phyloP scores from a whole-genome alignment of 1,140 invertebrate genomes.

The Neomicropteryx cornuta region DNA sequence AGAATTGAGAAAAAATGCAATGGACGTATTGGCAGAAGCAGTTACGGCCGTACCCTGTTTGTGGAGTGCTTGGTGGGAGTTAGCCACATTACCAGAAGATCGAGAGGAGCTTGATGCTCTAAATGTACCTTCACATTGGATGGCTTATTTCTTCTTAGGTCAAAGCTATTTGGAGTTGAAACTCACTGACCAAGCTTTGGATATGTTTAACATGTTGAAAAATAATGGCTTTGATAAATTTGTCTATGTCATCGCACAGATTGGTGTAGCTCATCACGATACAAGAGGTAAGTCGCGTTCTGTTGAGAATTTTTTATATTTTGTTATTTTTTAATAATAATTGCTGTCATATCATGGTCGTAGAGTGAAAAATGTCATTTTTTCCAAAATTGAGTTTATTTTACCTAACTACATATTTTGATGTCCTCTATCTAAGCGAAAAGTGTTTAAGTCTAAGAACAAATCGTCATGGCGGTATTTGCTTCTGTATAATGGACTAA shows the following conservation, averaged over 20 bases:
- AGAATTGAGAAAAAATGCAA: constrained; percentile 61
- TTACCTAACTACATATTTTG: not conserved
- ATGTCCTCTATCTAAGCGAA: not conserved
- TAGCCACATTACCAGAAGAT: constrained; percentile 77
- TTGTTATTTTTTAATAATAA: constrained; percentile 7
- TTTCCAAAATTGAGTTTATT: not conserved
- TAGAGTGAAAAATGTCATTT: not conserved
- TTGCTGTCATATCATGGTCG: not conserved
- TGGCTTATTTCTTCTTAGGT: constrained; percentile 86
- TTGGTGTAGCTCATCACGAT: constrained; percentile 87
- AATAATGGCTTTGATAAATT: constrained; percentile 75
- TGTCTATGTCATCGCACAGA: constrained; percentile 84
- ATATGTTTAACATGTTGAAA: constrained; percentile 67
- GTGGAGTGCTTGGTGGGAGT: constrained; percentile 90
- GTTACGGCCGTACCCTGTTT: constrained; percentile 69
- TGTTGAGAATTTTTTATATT: constrained; percentile 11
- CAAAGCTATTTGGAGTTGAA: constrained; percentile 87
- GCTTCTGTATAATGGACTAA: no score
- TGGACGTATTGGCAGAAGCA: constrained; percentile 68
- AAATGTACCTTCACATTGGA: constrained; percentile 82
- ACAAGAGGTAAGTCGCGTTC: constrained; percentile 84
- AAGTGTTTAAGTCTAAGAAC: not conserved
- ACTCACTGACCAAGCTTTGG: constrained; percentile 79
- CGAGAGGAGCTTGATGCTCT: constrained; percentile 57
- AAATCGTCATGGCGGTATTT: no score